Base-by-base conservation (phyloP, 2,113 vertebrate genomes). In the Ammodytes dubius region DNA sequence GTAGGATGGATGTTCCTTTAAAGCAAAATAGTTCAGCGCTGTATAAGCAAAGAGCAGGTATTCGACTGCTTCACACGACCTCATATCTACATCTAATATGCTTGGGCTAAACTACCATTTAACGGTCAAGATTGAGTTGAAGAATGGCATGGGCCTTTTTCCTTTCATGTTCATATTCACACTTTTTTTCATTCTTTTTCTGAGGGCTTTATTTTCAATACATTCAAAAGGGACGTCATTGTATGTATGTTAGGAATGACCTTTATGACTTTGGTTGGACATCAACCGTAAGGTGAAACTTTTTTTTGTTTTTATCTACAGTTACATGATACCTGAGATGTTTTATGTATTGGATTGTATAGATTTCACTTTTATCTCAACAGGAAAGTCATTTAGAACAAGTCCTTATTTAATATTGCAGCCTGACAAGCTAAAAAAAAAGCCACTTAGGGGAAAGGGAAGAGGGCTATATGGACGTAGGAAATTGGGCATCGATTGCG, bases 401-500 rank as follows among this genome's bases (percentile, higher is more conserved):
- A 27, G 27, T 27, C 27, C 27, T 27, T 27, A 27, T 27, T 27
- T 27, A 27, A 27, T 27, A 27, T 27, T 27, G 27, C 27, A 27
- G 27, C 27, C 27, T 27, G 27, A 27, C 27, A 27, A 27, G 27
- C 27, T 27, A 27, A 27, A 27, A 27, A 27, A 27, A 27, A 27
- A 27, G 27, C 27, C 27, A 27, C 27, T 27, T 27, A 27, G 27
- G 27, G 27, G 27, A 27, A 27, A 27, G 27, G 27, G 27, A 27
- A 27, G 27, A 27, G 27, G 27, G 27, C 27, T 27, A 27, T 27
- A 1, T 27, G 27, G 27, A 86, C 17, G 61, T 11, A 64, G 88
- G 74, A 91, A 90, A 90, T 81, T 70, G 83, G 57, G 19, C 82
- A 85, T 89, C 63, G 86, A 91, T 91, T 85, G 71, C 69, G 59